These are phyloP conservation scores for Tachina grossa DNA, from an alignment of 2,888 invertebrate species.

Conservation along the genomic window DNA sequence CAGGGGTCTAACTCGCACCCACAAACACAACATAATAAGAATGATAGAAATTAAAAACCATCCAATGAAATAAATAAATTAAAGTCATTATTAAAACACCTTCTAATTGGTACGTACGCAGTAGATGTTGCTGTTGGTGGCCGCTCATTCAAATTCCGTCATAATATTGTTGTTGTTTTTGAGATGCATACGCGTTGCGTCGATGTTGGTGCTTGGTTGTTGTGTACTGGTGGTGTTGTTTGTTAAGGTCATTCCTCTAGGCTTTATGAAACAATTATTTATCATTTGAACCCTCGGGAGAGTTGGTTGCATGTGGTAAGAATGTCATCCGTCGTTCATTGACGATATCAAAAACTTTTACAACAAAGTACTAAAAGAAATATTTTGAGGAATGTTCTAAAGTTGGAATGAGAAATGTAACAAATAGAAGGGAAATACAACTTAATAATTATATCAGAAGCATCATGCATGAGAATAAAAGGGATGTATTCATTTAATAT, in stretches of 20 bases:
- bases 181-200: not conserved
- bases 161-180: conserved; percentile 2
- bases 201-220: conserved; percentile 19
- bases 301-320: not conserved
- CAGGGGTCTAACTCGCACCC: no score
- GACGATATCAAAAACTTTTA: conserved; percentile 76
- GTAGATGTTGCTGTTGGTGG: conserved; percentile 54
- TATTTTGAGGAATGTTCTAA: conserved; percentile 78
- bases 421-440: conserved; percentile 18
- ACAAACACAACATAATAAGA: no score
- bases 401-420: conserved; percentile 44
- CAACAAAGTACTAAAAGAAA: conserved; percentile 75
- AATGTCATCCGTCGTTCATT: conserved; percentile 74
- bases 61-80: conserved; percentile 53
- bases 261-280: conserved; percentile 40
- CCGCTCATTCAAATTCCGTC: conserved; percentile 39
- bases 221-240: conserved; percentile 4
- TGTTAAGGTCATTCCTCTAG: conserved; percentile 16
- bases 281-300: conserved; percentile 36
- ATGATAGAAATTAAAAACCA: conserved; percentile 7
- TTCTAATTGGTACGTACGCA: conserved; percentile 50
- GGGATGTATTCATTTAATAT: conserved; percentile 4
- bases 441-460: conserved; percentile 29
- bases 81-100: conserved; percentile 64
- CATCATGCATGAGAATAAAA: not conserved